Conservation (phyloP, 2,113 vertebrate species). For the Aplodontia rufa region DNA sequence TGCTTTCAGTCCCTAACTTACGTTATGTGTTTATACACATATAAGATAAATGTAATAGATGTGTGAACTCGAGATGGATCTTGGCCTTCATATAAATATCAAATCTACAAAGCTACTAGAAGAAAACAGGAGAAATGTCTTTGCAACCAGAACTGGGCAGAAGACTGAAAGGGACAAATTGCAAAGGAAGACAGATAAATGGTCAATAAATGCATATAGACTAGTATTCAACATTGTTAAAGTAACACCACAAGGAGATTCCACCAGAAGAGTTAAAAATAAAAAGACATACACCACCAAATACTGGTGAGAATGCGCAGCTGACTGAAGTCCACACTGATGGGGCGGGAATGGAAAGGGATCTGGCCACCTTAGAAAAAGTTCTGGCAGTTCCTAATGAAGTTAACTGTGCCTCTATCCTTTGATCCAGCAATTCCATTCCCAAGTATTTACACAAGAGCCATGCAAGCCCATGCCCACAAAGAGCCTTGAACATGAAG, state of each 20-base stretch:
- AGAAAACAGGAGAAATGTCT: neutral
- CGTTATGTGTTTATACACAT: neutral
- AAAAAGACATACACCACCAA: fast-evolving
- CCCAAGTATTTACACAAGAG: slow-evolving; percentile 55
- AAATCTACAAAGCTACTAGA: neutral
- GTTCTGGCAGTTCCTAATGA: slow-evolving; percentile 51
- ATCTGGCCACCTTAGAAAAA: neutral
- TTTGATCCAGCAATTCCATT: neutral
- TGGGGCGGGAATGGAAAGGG: neutral
- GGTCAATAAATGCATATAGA: neutral
- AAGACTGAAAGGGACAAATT: neutral
- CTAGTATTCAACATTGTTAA: neutral
- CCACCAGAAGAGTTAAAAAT: neutral
- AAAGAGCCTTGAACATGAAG: slow-evolving; percentile 5
- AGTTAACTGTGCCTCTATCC: slow-evolving; percentile 22
- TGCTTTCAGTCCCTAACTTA: neutral
- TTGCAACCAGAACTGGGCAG: neutral
- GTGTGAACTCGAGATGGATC: neutral
- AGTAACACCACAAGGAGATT: neutral
- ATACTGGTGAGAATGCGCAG: fast-evolving
- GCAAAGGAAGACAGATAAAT: neutral
- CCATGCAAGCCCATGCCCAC: slow-evolving; percentile 44
- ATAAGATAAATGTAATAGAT: neutral
- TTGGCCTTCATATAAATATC: neutral
- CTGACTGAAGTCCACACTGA: fast-evolving